These are phyloP conservation scores for Aphodius granarius DNA, from an alignment of 2,888 invertebrate genomes.

Conservation along the genomic window DNA sequence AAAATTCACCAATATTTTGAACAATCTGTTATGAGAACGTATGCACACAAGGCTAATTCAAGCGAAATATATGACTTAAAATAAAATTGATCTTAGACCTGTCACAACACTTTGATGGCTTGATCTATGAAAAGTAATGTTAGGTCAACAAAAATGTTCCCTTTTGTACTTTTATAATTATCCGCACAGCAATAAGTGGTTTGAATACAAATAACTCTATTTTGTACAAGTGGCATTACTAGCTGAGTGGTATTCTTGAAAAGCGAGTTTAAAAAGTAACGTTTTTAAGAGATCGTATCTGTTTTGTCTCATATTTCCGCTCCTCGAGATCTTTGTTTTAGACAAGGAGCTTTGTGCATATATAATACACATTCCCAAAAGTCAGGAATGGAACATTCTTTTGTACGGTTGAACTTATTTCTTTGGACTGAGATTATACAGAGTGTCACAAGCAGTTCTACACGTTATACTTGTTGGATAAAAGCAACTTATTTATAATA, in stretches of 20 bases:
- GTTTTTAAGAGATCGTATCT: neutral
- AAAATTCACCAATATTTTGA: too few species aligned
- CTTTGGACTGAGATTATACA: neutral
- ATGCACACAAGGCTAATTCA: too few species aligned
- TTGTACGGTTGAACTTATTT: neutral
- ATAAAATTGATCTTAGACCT: too few species aligned
- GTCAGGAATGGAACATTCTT: neutral
- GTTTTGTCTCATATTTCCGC: neutral
- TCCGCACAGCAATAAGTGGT: too few species aligned
- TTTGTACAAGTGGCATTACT: neutral
- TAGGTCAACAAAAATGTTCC: too few species aligned
- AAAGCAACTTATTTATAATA: neutral
- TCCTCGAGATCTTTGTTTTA: neutral
- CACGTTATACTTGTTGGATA: neutral
- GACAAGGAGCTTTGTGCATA: neutral
- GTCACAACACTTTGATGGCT: too few species aligned
- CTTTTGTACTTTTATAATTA: too few species aligned
- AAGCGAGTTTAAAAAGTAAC: neutral
- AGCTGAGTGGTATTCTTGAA: neutral
- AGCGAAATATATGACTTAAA: too few species aligned
- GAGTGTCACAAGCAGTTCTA: too few species aligned
- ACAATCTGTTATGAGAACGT: too few species aligned
- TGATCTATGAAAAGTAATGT: too few species aligned
- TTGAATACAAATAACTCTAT: neutral
- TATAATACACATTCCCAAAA: neutral